Conservation (phyloP, 1,140 invertebrate genomes). For the Bombus superbus region DNA sequence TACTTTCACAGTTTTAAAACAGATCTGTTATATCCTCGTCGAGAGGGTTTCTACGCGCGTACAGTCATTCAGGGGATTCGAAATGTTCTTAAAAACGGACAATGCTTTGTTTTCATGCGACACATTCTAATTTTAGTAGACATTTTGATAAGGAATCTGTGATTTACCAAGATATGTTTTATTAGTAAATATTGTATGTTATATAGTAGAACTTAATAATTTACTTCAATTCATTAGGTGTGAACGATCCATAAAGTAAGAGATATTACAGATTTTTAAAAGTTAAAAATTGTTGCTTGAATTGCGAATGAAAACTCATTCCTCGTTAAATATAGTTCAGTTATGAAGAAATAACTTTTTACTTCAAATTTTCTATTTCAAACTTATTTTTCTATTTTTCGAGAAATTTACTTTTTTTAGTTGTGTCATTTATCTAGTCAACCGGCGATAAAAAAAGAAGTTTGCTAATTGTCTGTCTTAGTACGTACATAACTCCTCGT, state of each 20-base stretch:
- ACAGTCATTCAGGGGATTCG: not conserved
- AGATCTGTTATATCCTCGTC: constrained; percentile 71
- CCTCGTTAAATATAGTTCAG: no score
- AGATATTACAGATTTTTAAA: not conserved
- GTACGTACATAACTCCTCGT: not conserved
- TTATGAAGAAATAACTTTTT: not conserved
- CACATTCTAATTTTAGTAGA: not conserved
- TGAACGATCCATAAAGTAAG: no score
- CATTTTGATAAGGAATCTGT: not conserved
- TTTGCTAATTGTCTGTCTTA: no score
- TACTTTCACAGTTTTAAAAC: constrained; percentile 60
- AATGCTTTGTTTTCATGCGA: not conserved
- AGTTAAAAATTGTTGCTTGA: no score
- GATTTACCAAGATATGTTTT: no score
- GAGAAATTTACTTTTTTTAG: not conserved
- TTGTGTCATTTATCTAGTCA: not conserved
- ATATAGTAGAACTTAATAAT: no score
- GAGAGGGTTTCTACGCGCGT: not conserved
- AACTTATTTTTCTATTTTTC: not conserved
- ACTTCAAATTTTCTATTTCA: not conserved
- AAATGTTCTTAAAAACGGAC: not conserved
- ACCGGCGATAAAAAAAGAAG: no score
- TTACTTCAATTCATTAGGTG: no score
- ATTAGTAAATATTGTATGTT: no score
- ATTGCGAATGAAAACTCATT: no score